Base-by-base conservation (phyloP, 2,113 vertebrate genomes). In the Tympanuchus pallidicinctus region DNA sequence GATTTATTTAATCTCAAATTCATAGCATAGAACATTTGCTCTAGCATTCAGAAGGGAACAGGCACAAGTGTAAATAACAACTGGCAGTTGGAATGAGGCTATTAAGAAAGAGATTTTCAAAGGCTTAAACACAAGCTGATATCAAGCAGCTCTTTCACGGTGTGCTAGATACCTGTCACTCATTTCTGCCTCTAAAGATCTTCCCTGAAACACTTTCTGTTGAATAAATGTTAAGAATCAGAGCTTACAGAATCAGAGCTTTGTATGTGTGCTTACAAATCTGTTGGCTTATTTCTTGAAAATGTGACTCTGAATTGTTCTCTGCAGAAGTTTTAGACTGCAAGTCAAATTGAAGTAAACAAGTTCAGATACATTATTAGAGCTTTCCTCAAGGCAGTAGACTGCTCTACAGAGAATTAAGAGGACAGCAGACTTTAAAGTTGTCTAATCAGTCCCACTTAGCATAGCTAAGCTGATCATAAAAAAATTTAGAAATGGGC, bases 51-150 rank as follows among this genome's bases (percentile, higher is more conserved):
- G 83, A 86, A 21, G 28, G 65, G 47, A 90, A 67, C 22, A 89
- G 47, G 61, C 64, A 77, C 30, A 60, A 86, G 48, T 61, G 66
- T 80, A 93, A 96, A 90, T 92, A 94, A 90, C 69, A 94, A 81
- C 32, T 90, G 88, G 56, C 76, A 85, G 79, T 13, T 83, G 45
- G 32, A 96, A 96, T 81, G 83, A 81, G 73, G 20, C 43, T 90
- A 70, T 64, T 88, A 74, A 78, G 52, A n/a, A 93, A 77, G 47
- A 75, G 15, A 90, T 78, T 91, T 92, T 81, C 86, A 77, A 88
- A 90, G 47, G 61, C 34, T 86, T 91, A 83, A 83, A 57, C 20
- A 60, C 50, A 73, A 75, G 25, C 25, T 95, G 67, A 42, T 76
- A 80, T 60, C 52, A 85, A 87, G 64, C 48, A 91, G 32, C 38